phyloP scores from a whole-genome alignment of 2,888 invertebrate genomes.

The Trissolcus brochymenae region DNA sequence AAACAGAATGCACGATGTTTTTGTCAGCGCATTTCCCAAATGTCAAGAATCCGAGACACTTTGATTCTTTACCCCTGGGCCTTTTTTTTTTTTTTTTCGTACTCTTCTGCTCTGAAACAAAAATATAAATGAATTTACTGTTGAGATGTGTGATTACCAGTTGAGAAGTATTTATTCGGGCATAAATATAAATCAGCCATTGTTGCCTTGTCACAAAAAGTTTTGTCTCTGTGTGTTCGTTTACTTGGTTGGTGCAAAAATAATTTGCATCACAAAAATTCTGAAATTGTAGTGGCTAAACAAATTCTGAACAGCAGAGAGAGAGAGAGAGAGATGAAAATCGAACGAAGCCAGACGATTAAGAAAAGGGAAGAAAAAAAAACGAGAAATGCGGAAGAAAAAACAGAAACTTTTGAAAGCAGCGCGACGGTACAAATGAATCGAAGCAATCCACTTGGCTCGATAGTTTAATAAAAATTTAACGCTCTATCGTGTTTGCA shows the following conservation, averaged over 20 bases:
- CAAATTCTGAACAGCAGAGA: too few relatives aligned
- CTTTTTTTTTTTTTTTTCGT: too few relatives aligned
- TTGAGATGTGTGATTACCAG: background rate
- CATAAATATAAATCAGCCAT: too few relatives aligned
- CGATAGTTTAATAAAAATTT: slow-evolving; percentile 55
- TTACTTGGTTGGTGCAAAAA: too few relatives aligned
- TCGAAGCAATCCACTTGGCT: slow-evolving; percentile 15
- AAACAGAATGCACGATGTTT: slow-evolving; percentile 46
- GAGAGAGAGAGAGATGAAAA: too few relatives aligned
- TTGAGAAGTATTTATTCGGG: background rate
- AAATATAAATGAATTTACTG: background rate
- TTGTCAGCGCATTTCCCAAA: slow-evolving; percentile 42
- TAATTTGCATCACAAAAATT: too few relatives aligned
- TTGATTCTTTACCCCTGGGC: slow-evolving; percentile 20
- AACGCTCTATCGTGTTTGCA: slow-evolving; percentile 45
- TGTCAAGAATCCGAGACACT: slow-evolving; percentile 28
- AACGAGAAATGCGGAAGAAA: background rate
- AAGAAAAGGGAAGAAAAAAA: background rate
- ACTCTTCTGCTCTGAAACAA: too few relatives aligned
- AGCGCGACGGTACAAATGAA: slow-evolving; percentile 17
- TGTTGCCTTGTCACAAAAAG: too few relatives aligned
- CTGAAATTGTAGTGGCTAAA: too few relatives aligned
- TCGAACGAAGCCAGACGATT: background rate
- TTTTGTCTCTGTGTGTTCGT: too few relatives aligned
- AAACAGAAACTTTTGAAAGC: too few relatives aligned